Percentiles rank a stretch among this genome's conserved stretches.
These are phyloP conservation scores for Eretmocerus hayati DNA, from an alignment of 2,888 invertebrate genomes.

Conservation along the genomic window DNA sequence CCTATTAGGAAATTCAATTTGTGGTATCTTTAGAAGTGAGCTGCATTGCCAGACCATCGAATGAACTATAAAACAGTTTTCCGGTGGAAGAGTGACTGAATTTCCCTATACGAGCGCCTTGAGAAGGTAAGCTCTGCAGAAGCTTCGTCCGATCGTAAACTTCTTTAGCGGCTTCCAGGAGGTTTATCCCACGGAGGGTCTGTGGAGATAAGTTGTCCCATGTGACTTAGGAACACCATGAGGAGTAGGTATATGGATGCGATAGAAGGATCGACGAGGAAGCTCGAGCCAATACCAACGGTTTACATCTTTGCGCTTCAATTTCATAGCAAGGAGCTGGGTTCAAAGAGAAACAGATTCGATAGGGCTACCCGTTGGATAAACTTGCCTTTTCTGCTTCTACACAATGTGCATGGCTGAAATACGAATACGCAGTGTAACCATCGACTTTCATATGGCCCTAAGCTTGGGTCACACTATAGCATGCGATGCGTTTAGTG, in stretches of 20 bases:
- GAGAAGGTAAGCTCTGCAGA: neutral
- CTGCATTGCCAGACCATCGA: no score
- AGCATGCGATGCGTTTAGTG: no score
- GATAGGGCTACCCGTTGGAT: no score
- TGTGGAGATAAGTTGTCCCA: neutral
- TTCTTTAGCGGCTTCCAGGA: slow-evolving; percentile 17
- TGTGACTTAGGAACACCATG: neutral
- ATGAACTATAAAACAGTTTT: no score
- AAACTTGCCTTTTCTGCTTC: no score
- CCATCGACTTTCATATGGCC: slow-evolving; percentile 4
- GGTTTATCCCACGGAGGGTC: no score
- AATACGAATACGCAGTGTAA: slow-evolving; percentile 11
- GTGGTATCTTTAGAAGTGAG: no score
- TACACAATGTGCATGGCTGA: no score
- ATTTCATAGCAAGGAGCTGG: slow-evolving; percentile 21
- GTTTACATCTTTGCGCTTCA: slow-evolving; percentile 18
- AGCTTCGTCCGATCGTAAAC: slow-evolving; percentile 19
- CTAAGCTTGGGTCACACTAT: neutral
- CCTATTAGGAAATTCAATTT: no score
- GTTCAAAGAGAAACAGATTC: slow-evolving; percentile 13
- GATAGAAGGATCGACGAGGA: slow-evolving; percentile 1
- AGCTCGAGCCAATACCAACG: slow-evolving; percentile 19
- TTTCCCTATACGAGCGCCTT: no score
- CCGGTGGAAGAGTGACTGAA: no score
- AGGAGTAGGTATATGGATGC: neutral